Conservation (phyloP, 2,888 invertebrate genomes). For the Leuctra nigra region DNA sequence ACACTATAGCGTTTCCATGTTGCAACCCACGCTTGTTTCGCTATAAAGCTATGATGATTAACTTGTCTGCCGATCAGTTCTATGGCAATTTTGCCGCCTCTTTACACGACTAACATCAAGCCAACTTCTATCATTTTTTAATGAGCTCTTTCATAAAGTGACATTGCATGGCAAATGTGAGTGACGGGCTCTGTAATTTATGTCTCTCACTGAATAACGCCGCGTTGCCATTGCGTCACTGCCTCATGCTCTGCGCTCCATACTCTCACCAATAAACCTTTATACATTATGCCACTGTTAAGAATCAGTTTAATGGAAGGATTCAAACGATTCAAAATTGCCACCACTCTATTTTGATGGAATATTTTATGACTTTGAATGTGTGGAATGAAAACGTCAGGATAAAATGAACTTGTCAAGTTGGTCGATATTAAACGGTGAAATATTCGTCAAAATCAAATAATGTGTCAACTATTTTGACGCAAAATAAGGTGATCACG, state of each 20-base stretch:
- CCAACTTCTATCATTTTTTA: slow-evolving; percentile 24
- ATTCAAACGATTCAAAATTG: slow-evolving; percentile 8
- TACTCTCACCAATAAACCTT: slow-evolving; percentile 3
- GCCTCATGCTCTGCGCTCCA: no score
- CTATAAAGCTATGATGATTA: slow-evolving; percentile 5
- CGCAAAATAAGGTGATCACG: no score
- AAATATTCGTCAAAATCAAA: no score
- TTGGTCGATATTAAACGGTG: neutral
- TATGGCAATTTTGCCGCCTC: slow-evolving; percentile 17
- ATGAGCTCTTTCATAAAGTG: slow-evolving; percentile 23
- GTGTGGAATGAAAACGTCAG: slow-evolving; percentile 1
- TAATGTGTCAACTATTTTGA: no score
- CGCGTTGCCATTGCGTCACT: slow-evolving; percentile 8
- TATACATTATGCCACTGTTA: slow-evolving; percentile 11
- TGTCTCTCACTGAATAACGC: slow-evolving; percentile 16
- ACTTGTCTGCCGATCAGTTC: slow-evolving; percentile 12
- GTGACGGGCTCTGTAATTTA: slow-evolving; percentile 20
- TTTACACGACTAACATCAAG: slow-evolving; percentile 13
- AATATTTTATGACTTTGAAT: slow-evolving; percentile 5
- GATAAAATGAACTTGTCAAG: neutral
- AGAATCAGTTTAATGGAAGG: slow-evolving; percentile 12
- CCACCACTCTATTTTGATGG: slow-evolving; percentile 9
- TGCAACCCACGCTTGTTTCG: neutral
- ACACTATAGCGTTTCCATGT: no score
- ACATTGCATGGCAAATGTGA: slow-evolving; percentile 20